A percentile compares a stretch with the other conserved stretches of the same genome.
phyloP scores from a whole-genome alignment of 2,113 vertebrate species.

The Dasypus novemcinctus region DNA sequence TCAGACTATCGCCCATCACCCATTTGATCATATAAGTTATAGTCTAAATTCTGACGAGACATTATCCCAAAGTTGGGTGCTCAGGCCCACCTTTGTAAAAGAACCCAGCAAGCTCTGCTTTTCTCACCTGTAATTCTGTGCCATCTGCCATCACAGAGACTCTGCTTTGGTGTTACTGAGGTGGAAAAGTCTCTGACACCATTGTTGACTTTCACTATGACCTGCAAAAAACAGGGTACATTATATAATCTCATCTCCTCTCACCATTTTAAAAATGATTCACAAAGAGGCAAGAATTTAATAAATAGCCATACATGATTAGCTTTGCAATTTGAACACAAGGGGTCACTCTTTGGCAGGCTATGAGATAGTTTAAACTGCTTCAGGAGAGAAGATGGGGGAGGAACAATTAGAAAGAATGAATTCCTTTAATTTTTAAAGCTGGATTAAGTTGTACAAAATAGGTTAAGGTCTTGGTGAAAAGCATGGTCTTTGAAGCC shows the following conservation, averaged over 20 bases:
- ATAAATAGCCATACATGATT: not conserved
- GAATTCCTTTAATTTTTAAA: not conserved
- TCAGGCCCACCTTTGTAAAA: not conserved
- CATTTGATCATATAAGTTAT: not conserved
- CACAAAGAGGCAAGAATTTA: not conserved
- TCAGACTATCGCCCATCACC: not conserved
- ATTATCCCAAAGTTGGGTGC: not conserved
- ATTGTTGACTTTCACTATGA: constrained; percentile 91
- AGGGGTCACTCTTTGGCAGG: constrained; percentile 66
- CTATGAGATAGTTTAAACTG: not conserved
- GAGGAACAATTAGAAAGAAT: not conserved
- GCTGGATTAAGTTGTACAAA: not conserved
- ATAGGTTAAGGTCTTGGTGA: not conserved
- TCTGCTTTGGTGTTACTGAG: constrained; percentile 87
- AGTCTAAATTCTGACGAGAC: not conserved
- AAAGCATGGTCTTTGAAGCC: not conserved
- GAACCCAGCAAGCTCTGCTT: not conserved
- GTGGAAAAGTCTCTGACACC: constrained; percentile 90
- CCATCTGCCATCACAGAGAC: constrained; percentile 92
- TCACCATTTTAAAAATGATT: not conserved
- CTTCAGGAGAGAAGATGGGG: not conserved
- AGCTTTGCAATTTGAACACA: constrained; percentile 59
- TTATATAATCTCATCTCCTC: not conserved
- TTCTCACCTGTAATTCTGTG: constrained; percentile 92
- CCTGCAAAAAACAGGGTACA: constrained; percentile 80